A percentile compares a stretch with the other conserved stretches of the same genome.
Evolutionary conservation across 2,888 invertebrate species (phyloP).

Genomic region (Drosophila tripunctata): DNA sequence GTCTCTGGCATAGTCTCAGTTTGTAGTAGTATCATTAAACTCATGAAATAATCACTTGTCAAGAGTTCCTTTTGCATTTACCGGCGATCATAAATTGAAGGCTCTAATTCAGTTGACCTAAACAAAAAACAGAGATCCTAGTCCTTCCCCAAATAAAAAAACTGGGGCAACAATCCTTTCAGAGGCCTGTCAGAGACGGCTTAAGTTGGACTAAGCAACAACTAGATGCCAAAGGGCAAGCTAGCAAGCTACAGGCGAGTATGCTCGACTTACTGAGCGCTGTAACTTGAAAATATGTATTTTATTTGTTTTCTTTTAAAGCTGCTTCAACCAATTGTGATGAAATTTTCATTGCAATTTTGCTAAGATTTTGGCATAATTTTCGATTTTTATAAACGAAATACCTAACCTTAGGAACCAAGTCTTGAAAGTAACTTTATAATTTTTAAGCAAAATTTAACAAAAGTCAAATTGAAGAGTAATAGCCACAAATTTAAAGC

Average conservation of each 20-base stretch:
- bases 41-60: constrained; percentile 4
- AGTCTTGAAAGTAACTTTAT: too few relatives aligned
- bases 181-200: constrained; percentile 50
- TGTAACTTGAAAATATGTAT: too few relatives aligned
- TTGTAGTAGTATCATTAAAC: background rate
- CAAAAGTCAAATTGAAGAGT: too few relatives aligned
- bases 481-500: too few relatives aligned
- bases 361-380: too few relatives aligned
- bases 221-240: background rate
- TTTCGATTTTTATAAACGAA: too few relatives aligned
- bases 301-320: too few relatives aligned
- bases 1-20: background rate
- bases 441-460: too few relatives aligned
- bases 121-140: background rate
- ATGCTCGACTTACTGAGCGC: background rate
- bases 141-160: background rate
- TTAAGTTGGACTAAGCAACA: constrained; percentile 29
- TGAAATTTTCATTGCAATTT: too few relatives aligned
- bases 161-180: constrained; percentile 35
- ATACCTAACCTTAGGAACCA: too few relatives aligned
- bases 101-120: constrained; percentile 1
- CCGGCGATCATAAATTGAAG: constrained; percentile 9
- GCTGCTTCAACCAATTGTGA: too few relatives aligned
- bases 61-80: background rate
- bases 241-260: background rate